Base-by-base conservation (phyloP, 2,113 vertebrate genomes). In the Stercorarius parasiticus region DNA sequence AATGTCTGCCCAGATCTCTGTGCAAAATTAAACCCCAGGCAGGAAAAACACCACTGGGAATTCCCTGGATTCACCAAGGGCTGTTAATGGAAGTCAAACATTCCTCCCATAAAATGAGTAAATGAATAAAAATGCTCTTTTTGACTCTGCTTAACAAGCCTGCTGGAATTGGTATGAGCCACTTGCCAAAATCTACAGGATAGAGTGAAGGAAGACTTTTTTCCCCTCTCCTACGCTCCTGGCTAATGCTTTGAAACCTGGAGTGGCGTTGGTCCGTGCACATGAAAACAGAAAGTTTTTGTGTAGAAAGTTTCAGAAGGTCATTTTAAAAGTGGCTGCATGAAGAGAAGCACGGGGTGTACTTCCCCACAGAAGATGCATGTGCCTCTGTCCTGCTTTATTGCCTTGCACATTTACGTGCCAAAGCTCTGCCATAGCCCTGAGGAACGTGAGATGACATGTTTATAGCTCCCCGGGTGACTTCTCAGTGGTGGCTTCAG, bases 301-400 rank as follows among this genome's bases (percentile, higher is more conserved):
- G 77, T 86, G 77, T 42, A 86, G 93, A 88, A 95, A 87, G 34
- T 91, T 92, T 90, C 74, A 72, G 40, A 70, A 95, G 93, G 66
- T 92, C 64, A 62, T 77, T 81, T 89, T 55, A 87, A 45, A 88
- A 84, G 52, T 20, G 66, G 36, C 73, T 83, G 64, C 61, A 45
- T 36, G 62, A 66, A 79, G 66, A 45, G 42, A 85, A 82, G 84
- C 66, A 53, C 2, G 1, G 45, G 78, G 38, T 59, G 66, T 66
- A 86, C 80, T 62, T 74, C 66, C 74, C 86, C 49, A 19, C 64
- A 62, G 72, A 72, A 81, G 86, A 62, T n/a, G 87, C 1, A 0
- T 38, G 34, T 49, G 34, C 49, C 61, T 84, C 86, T 71, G 65
- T 38, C 92, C 38, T 5, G 5, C 53, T 93, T 96, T 86, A 67